phyloP scores from a whole-genome alignment of 2,888 invertebrate species.

The Tipula lateralis region DNA sequence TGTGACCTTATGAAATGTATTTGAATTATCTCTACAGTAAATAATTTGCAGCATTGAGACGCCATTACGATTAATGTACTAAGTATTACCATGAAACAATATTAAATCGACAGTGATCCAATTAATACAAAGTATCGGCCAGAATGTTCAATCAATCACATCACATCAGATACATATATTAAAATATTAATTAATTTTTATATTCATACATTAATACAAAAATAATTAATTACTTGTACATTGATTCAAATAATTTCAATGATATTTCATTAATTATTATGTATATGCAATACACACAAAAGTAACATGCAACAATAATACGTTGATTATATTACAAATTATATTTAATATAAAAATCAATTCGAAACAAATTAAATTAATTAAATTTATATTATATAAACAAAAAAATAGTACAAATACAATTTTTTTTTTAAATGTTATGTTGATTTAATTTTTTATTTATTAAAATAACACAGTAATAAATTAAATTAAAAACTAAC shows the following conservation, averaged over 20 bases:
- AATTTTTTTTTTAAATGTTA: background rate
- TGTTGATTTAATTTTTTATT: background rate
- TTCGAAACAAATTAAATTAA: conserved; percentile 11
- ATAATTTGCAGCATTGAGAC: too few species aligned
- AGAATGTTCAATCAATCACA: background rate
- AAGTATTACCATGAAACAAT: background rate
- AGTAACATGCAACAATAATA: conserved; percentile 11
- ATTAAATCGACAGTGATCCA: background rate
- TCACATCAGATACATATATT: background rate
- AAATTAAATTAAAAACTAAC: background rate
- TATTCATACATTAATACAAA: background rate
- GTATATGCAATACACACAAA: background rate
- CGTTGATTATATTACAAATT: background rate
- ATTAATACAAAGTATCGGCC: background rate
- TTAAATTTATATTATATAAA: background rate
- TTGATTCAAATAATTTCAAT: background rate
- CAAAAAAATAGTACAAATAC: background rate
- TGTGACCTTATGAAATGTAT: too few species aligned
- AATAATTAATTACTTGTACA: background rate
- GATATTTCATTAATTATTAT: background rate
- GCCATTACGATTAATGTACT: too few species aligned
- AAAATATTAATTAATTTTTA: background rate
- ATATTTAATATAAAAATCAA: conserved; percentile 19
- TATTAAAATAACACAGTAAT: background rate
- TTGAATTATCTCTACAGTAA: too few species aligned